A percentile compares a stretch with the other conserved stretches of the same genome.
Conservation (phyloP, 2,113 vertebrate genomes). For the Carlito syrichta region DNA sequence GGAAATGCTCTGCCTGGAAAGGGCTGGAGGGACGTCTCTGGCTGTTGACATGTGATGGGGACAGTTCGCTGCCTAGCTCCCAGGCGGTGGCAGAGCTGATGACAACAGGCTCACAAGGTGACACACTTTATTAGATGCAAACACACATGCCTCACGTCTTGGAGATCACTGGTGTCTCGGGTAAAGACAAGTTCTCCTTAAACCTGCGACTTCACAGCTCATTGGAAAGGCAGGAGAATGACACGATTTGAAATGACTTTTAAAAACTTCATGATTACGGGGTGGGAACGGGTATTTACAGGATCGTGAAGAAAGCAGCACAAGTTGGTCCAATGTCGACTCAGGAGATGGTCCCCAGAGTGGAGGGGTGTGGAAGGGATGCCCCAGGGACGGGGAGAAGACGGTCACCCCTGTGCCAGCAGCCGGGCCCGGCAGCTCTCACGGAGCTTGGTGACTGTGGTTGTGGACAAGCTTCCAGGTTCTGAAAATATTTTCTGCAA, state of each 20-base stretch:
- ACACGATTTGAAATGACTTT: not conserved
- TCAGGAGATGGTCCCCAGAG: constrained; percentile 61
- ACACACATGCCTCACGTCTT: not conserved
- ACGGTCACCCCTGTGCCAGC: constrained; percentile 81
- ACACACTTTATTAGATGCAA: not conserved
- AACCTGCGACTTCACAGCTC: not conserved
- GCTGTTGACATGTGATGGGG: too few relatives aligned
- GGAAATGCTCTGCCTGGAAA: too few relatives aligned
- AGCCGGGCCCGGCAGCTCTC: constrained; percentile 85
- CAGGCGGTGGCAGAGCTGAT: fast-evolving
- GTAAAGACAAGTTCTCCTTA: constrained; percentile 11
- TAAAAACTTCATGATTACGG: not conserved
- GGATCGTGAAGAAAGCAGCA: constrained; percentile 62
- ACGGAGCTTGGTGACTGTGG: constrained; percentile 87
- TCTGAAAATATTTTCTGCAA: constrained; percentile 93
- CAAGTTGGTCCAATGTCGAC: constrained; percentile 70
- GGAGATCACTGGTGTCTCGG: not conserved
- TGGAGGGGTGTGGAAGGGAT: too few relatives aligned
- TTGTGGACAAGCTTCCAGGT: constrained; percentile 90
- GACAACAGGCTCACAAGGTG: not conserved
- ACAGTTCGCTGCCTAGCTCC: not conserved
- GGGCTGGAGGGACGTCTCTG: too few relatives aligned
- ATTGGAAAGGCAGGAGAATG: not conserved
- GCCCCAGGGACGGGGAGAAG: too few relatives aligned
- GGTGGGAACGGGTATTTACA: constrained; percentile 45